These are phyloP conservation scores for Metellina segmentata DNA, from an alignment of 2,888 invertebrate genomes.

Conservation along the genomic window DNA sequence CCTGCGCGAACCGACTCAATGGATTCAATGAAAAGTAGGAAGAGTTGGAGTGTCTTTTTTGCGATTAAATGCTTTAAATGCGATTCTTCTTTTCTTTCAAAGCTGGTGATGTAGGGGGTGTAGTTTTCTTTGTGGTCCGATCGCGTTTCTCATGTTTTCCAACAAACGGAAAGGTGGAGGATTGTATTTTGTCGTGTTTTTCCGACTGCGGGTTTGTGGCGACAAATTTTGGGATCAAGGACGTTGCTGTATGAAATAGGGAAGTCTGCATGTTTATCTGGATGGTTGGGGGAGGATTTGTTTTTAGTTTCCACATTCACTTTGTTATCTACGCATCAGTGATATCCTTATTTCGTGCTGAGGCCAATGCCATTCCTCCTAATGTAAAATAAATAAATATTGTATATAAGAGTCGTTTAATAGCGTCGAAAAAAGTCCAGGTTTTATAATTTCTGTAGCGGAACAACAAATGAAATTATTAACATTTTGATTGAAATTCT, in stretches of 20 bases:
- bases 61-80: constrained; percentile 49
- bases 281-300: no score
- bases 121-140: constrained; percentile 21
- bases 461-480: no score
- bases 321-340: no score
- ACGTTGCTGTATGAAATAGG: not conserved
- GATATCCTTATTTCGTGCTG: no score
- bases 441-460: no score
- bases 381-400: no score
- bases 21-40: constrained; percentile 49
- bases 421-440: no score
- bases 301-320: no score
- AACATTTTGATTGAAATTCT: no score
- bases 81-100: not conserved
- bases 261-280: no score
- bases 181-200: not conserved
- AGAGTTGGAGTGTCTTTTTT: constrained; percentile 46
- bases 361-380: no score
- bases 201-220: not conserved
- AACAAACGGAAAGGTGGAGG: constrained; percentile 4
- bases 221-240: constrained; percentile 42
- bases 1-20: constrained; percentile 45
- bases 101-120: constrained; percentile 32
- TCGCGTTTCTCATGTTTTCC: constrained; percentile 54
- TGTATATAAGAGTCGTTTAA: no score